Conservation (phyloP, 2,113 vertebrate species). For the Camarhynchus parvulus region DNA sequence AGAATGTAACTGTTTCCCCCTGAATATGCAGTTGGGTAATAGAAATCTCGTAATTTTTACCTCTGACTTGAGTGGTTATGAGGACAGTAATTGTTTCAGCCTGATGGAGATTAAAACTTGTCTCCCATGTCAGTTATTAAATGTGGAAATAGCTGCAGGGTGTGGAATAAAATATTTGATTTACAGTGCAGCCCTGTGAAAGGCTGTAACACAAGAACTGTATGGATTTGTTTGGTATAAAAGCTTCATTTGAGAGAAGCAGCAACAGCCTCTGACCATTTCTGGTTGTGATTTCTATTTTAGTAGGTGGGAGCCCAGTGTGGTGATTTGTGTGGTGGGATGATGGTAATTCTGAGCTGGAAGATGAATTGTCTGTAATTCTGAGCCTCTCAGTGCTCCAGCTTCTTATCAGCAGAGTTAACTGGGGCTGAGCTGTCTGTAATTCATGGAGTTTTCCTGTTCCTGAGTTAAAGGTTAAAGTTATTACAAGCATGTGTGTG, state of each 20-base stretch:
- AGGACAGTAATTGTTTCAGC: constrained; percentile 50
- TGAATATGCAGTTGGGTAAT: neutral
- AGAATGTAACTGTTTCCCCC: neutral
- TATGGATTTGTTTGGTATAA: constrained; percentile 51
- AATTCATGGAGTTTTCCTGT: neutral
- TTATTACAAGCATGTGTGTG: neutral
- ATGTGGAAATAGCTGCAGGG: constrained; percentile 40
- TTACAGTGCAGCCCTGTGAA: constrained; percentile 8
- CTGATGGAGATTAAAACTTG: constrained; percentile 57
- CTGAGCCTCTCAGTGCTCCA: neutral
- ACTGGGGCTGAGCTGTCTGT: neutral
- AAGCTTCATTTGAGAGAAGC: constrained; percentile 9
- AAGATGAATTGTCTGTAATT: constrained; percentile 50
- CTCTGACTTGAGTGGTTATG: constrained; percentile 20
- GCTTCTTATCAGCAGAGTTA: constrained; percentile 21
- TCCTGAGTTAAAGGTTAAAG: constrained; percentile 2
- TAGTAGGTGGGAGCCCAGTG: neutral
- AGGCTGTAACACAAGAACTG: neutral
- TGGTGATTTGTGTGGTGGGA: constrained; percentile 35
- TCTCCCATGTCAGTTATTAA: constrained; percentile 66
- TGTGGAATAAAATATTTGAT: constrained; percentile 55
- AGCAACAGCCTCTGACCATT: neutral
- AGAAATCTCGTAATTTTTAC: constrained; percentile 22
- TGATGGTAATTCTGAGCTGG: constrained; percentile 36
- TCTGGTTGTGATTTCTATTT: constrained; percentile 39